Conservation (phyloP, 64 coral and sea anemone genomes). For the Pocillopora verrucosa region DNA sequence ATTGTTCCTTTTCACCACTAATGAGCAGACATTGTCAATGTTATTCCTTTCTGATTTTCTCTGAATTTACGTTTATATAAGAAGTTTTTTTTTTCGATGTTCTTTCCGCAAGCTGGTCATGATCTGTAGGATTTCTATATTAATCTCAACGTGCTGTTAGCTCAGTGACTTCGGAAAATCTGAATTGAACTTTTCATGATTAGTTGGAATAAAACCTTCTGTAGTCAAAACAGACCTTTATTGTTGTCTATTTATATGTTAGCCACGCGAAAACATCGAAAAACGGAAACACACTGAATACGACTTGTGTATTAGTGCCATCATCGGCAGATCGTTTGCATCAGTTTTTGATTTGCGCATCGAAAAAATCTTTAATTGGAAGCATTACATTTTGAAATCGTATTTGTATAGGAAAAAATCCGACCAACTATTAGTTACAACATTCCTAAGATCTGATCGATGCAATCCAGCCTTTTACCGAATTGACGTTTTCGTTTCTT, state of each 20-base stretch:
- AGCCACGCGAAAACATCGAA: not conserved
- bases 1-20: too few species aligned
- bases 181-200: not conserved
- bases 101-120: too few species aligned
- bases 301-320: not conserved
- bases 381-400: not conserved
- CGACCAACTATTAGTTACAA: not conserved
- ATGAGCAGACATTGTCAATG: too few species aligned
- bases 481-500: not conserved
- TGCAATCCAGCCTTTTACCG: not conserved
- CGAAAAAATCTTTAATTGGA: not conserved
- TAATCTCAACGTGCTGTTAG: not conserved
- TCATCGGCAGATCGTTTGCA: not conserved
- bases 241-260: not conserved
- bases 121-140: too few species aligned
- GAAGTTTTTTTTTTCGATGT: too few species aligned
- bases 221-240: conserved; percentile 5
- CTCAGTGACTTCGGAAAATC: not conserved
- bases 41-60: too few species aligned
- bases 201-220: not conserved
- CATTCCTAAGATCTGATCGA: not conserved
- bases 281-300: not conserved
- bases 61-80: too few species aligned
- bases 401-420: not conserved
- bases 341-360: not conserved